Percentiles rank a stretch among this genome's conserved stretches.
phyloP scores from a whole-genome alignment of 1,140 invertebrate species.

The Helicoverpa zea region DNA sequence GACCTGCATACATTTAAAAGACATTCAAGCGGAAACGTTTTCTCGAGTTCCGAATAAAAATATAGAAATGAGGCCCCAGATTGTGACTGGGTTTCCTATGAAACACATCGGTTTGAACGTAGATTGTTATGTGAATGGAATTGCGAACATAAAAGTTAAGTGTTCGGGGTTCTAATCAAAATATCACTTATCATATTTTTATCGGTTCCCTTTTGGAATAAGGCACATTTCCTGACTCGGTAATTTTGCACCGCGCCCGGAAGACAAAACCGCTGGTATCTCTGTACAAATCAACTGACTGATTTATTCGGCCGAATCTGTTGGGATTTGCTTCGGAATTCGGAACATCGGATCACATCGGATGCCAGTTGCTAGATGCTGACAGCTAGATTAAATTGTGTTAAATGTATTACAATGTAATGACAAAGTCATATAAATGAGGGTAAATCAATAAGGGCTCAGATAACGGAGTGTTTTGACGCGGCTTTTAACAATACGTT shows the following conservation, averaged over 20 bases:
- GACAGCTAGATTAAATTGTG: slow-evolving; percentile 1
- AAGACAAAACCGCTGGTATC: slow-evolving; percentile 38
- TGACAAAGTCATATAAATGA: not conserved
- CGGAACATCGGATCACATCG: slow-evolving; percentile 8
- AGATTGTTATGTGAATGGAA: not conserved
- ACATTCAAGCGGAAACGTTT: slow-evolving; percentile 44
- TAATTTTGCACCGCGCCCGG: slow-evolving; percentile 35
- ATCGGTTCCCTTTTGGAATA: not conserved
- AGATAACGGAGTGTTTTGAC: not conserved
- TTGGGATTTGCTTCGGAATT: slow-evolving; percentile 22
- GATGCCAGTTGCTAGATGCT: slow-evolving; percentile 7
- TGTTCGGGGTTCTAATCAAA: slow-evolving; percentile 29
- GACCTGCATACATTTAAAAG: slow-evolving; percentile 63
- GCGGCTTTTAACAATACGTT: not conserved
- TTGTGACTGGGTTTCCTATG: slow-evolving; percentile 30
- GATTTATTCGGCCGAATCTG: slow-evolving; percentile 35
- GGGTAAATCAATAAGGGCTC: not conserved
- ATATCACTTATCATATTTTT: slow-evolving; percentile 41
- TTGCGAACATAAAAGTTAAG: slow-evolving; percentile 15
- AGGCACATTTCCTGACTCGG: slow-evolving; percentile 7
- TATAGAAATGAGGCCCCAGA: slow-evolving; percentile 39
- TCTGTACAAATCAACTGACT: slow-evolving; percentile 37
- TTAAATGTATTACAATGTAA: slow-evolving; percentile 9
- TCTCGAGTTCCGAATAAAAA: slow-evolving; percentile 20
- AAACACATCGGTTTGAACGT: slow-evolving; percentile 3